Base-by-base conservation (phyloP, 2,113 vertebrate species). In the Ophthalmolycus amberensis region DNA sequence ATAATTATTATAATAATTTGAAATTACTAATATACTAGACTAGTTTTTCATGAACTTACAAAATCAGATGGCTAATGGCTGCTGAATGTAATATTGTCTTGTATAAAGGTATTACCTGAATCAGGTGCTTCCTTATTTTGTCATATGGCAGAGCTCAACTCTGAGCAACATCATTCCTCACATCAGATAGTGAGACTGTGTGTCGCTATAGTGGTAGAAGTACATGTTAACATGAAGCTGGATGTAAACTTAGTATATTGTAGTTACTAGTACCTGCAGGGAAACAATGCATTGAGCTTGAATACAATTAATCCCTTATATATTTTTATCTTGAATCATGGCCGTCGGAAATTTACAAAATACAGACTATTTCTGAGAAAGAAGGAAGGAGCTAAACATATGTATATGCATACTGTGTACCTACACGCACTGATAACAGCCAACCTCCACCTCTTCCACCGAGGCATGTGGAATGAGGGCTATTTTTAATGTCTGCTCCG, bases 401-500 rank as follows among this genome's bases (percentile, higher is more conserved):
- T 64, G 32, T 32, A 79, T 64, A 75, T 70, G 22, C 67, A 58
- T 58, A 9, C 14, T 60, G 25, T 27, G 83, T 67, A 71, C 92
- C 90, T 93, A 54, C 78, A 93, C 83, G 9, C 74, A 80, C 68
- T 74, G 60, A 70, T 59, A 84, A 77, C 69, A 59, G 66, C 66
- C 40, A 68, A 71, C 70, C 80, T 81, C 67, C 34, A 27, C 42
- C 82, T 86, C 60, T 72, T 85, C 46, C 46, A 58, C 50, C 9
- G 38, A 37, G 29, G 54, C 85, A 83, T 50, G 16, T 86, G 87
- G 95, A 95, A 95, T 91, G 77, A 88, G 91, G 92, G 93, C 93
- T 93, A 90, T 94, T 96, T 95, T 95, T 94, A 96, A 94, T 93
- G 91, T 93, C 92, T 94, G 94, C 94, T 94, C 88, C 85, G 78